A percentile compares a stretch with the other conserved stretches of the same genome.
Evolutionary conservation across 2,113 vertebrate genomes (phyloP).

Genomic region (Mixornis gularis): DNA sequence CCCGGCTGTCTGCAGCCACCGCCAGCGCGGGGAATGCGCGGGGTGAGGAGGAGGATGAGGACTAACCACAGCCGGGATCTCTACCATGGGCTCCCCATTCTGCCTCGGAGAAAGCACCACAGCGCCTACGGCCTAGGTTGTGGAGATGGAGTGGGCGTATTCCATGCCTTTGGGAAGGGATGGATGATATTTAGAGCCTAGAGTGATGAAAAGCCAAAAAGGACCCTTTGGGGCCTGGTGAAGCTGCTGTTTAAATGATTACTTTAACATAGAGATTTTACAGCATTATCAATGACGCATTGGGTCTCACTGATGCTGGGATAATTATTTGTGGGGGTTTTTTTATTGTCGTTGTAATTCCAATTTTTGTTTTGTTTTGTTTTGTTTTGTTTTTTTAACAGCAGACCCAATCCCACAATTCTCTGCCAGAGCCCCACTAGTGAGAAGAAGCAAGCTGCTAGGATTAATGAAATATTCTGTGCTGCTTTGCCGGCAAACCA

Average conservation of each 20-base stretch:
- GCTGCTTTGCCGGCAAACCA: not conserved
- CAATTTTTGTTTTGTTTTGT: not conserved
- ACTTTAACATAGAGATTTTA: not conserved
- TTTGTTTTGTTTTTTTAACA: not conserved
- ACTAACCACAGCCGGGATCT: not conserved
- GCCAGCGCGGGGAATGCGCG: not conserved
- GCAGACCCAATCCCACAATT: not conserved
- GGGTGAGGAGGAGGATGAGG: not conserved
- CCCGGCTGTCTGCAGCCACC: not conserved
- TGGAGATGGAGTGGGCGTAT: not conserved
- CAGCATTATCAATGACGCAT: not conserved
- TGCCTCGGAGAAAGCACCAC: not conserved
- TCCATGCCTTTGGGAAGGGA: not conserved
- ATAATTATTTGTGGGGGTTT: not conserved
- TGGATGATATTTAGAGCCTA: not conserved
- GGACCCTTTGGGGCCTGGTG: not conserved
- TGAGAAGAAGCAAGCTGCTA: not conserved
- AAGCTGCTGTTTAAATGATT: conserved; percentile 6
- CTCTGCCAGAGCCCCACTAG: not conserved
- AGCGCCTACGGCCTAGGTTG: not conserved
- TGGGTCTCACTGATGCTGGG: not conserved
- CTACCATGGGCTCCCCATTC: fast-evolving
- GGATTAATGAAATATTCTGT: not conserved
- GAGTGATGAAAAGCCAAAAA: not conserved
- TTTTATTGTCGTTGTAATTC: not conserved